Conservation (phyloP, 2,113 vertebrate genomes). For the Alethe diademata region DNA sequence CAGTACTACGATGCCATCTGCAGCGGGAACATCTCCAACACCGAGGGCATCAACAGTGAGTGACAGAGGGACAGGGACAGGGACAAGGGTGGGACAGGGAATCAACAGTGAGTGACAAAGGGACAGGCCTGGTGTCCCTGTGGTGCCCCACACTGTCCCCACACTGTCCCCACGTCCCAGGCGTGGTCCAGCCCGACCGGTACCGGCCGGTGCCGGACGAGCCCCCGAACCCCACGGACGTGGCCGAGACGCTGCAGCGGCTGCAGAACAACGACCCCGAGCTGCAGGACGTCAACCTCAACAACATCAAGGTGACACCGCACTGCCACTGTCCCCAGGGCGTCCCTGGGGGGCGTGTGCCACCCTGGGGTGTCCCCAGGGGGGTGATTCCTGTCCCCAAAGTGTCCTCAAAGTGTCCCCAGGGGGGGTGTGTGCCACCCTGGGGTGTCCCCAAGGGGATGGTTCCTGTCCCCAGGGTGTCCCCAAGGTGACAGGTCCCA, state of each 20-base stretch:
- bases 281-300: constrained; percentile 91
- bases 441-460: no score
- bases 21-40: constrained; percentile 89
- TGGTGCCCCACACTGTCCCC: neutral
- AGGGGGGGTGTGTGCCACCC: no score
- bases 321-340: neutral
- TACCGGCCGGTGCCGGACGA: constrained; percentile 92
- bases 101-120: no score
- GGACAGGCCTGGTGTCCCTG: neutral
- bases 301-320: constrained; percentile 89
- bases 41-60: constrained; percentile 96
- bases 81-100: neutral
- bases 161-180: constrained; percentile 32
- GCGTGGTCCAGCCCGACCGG: constrained; percentile 91
- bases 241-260: constrained; percentile 86
- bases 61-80: neutral
- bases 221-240: constrained; percentile 88
- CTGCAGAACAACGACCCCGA: constrained; percentile 83
- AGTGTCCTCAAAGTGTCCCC: no score
- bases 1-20: constrained; percentile 96
- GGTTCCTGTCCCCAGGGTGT: neutral
- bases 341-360: neutral
- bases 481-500: neutral
- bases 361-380: no score
- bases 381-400: no score